Conservation (phyloP, 23 tunicate species). For the Halocynthia aurantium region DNA sequence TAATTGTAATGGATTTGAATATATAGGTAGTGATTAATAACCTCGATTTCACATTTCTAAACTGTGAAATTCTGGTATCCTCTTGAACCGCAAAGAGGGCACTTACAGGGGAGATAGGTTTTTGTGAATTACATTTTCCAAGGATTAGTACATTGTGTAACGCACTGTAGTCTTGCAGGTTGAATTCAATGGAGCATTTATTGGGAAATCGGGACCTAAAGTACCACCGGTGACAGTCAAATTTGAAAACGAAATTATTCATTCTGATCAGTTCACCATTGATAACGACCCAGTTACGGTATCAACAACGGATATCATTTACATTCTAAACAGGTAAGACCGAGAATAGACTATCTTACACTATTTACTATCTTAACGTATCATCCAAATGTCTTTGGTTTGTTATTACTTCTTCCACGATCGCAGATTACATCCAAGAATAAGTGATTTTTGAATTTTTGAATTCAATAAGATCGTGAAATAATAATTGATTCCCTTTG, state of each 20-base stretch:
- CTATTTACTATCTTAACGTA: not conserved
- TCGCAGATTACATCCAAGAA: not conserved
- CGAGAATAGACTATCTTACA: not conserved
- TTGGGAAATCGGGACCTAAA: conserved; percentile 25
- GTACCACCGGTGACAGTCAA: conserved; percentile 69
- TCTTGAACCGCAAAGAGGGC: no score
- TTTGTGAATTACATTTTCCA: no score
- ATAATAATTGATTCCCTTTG: no score
- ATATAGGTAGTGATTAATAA: not conserved
- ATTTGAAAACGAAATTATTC: conserved; percentile 44
- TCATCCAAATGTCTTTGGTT: not conserved
- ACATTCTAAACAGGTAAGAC: conserved; percentile 36
- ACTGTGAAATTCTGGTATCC: no score
- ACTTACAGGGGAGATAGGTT: not conserved
- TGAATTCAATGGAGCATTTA: conserved; percentile 43
- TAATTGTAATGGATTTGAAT: not conserved
- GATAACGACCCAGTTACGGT: not conserved
- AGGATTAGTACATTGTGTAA: not conserved
- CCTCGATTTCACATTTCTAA: not conserved
- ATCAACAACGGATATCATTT: conserved; percentile 46
- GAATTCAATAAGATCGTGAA: no score
- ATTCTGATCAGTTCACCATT: not conserved
- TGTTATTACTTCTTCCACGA: not conserved
- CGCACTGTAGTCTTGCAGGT: conserved; percentile 12
- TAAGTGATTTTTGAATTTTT: no score